Evolutionary conservation across 2,888 invertebrate species (phyloP).

Genomic region (Hemaris fuciformis): DNA sequence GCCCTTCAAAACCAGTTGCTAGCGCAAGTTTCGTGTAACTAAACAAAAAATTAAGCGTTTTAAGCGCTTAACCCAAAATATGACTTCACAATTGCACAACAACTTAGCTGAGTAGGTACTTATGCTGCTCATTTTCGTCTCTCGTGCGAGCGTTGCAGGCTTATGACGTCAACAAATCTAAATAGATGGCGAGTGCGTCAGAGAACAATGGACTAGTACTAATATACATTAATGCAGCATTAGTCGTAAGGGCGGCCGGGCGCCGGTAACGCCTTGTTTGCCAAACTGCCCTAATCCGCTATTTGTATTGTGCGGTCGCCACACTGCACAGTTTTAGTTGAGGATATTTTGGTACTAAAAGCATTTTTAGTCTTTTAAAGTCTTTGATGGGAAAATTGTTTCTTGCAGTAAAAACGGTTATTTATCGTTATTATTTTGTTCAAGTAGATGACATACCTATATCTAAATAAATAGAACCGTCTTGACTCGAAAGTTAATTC

Average conservation of each 20-base stretch:
- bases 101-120: constrained; percentile 13
- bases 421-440: no score
- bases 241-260: constrained; percentile 69
- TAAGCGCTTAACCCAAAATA: neutral
- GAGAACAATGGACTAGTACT: constrained; percentile 62
- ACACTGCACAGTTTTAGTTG: constrained; percentile 19
- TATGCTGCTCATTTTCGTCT: constrained; percentile 38
- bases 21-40: neutral
- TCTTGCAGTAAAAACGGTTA: no score
- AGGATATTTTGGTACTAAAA: neutral
- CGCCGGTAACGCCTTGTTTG: constrained; percentile 79
- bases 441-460: no score
- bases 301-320: constrained; percentile 64
- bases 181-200: constrained; percentile 60
- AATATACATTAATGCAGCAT: constrained; percentile 80
- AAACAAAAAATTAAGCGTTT: neutral
- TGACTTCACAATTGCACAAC: constrained; percentile 29
- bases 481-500: no score
- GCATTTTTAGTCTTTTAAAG: no score
- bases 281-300: constrained; percentile 81
- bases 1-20: no score
- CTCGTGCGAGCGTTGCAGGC: constrained; percentile 59
- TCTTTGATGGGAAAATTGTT: neutral
- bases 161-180: constrained; percentile 67
- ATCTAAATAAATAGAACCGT: no score